Conservation (phyloP, 2,797 vertebrate species). For the Sebastes taczanowskii region DNA sequence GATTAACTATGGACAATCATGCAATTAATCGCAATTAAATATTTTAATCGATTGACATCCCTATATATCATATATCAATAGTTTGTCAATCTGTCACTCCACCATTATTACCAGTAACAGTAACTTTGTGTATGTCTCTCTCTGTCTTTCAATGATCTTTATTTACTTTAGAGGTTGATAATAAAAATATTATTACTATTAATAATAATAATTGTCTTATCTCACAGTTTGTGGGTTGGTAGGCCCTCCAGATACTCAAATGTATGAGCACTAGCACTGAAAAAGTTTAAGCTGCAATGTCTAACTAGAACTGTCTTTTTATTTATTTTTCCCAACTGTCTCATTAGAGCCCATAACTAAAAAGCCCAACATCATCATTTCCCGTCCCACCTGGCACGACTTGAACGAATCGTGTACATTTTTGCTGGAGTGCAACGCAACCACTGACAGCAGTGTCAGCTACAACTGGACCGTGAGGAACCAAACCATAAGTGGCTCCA, state of each 20-base stretch:
- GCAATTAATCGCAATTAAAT: too few relatives aligned
- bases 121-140: neutral
- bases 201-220: too few relatives aligned
- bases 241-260: too few relatives aligned
- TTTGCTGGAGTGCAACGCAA: slow-evolving; percentile 24
- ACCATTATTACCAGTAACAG: neutral
- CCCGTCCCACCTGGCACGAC: rapidly evolving
- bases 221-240: too few relatives aligned
- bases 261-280: too few relatives aligned
- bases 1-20: too few relatives aligned
- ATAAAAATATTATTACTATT: neutral
- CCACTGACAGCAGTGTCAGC: rapidly evolving
- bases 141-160: neutral
- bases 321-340: neutral
- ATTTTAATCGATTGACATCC: too few relatives aligned
- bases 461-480: slow-evolving; percentile 48
- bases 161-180: neutral
- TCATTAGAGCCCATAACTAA: slow-evolving; percentile 7
- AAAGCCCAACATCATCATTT: rapidly evolving
- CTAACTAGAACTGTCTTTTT: neutral
- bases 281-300: too few relatives aligned
- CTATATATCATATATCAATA: neutral
- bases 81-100: neutral
- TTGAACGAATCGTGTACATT: slow-evolving; percentile 22
- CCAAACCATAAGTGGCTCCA: neutral